These are phyloP conservation scores for Volucella inanis DNA, from an alignment of 2,888 invertebrate genomes.

Conservation along the genomic window DNA sequence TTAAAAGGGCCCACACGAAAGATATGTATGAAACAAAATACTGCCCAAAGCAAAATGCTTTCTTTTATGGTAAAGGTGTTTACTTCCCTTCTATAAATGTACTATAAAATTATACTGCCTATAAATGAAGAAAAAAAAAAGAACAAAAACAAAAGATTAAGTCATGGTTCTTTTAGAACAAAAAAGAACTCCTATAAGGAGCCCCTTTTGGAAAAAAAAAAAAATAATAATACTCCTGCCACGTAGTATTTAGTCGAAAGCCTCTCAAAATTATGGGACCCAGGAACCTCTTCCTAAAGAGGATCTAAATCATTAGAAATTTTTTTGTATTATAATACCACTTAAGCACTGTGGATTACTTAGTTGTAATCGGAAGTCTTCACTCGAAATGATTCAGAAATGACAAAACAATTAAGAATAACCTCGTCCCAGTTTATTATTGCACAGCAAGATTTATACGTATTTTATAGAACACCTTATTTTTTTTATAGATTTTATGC, in stretches of 20 bases:
- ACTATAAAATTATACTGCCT: conserved; percentile 63
- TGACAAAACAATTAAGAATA: background rate
- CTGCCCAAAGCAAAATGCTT: conserved; percentile 45
- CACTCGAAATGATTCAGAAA: conserved; percentile 70
- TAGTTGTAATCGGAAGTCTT: conserved; percentile 76
- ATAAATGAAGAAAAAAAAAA: conserved; percentile 2
- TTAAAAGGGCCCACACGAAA: conserved; percentile 51
- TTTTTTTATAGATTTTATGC: conserved; percentile 55
- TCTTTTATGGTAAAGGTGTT: conserved; percentile 66
- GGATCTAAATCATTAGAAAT: conserved; percentile 10
- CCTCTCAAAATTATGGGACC: conserved; percentile 40
- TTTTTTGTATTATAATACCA: conserved; percentile 70
- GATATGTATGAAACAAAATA: conserved; percentile 10
- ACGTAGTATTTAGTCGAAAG: conserved; percentile 68
- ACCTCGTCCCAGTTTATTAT: conserved; percentile 30
- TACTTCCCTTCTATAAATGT: conserved; percentile 48
- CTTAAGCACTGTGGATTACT: conserved; percentile 77
- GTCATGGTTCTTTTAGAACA: conserved; percentile 25
- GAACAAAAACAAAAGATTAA: conserved; percentile 12
- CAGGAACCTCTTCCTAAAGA: conserved; percentile 46
- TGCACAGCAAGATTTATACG: conserved; percentile 74
- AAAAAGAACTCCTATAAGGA: conserved; percentile 14
- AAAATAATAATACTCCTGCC: conserved; percentile 72
- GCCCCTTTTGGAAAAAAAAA: conserved; percentile 39
- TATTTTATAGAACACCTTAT: conserved; percentile 77